Evolutionary conservation across 2,113 vertebrate species (phyloP).

Genomic region (Lepidothrix coronata): DNA sequence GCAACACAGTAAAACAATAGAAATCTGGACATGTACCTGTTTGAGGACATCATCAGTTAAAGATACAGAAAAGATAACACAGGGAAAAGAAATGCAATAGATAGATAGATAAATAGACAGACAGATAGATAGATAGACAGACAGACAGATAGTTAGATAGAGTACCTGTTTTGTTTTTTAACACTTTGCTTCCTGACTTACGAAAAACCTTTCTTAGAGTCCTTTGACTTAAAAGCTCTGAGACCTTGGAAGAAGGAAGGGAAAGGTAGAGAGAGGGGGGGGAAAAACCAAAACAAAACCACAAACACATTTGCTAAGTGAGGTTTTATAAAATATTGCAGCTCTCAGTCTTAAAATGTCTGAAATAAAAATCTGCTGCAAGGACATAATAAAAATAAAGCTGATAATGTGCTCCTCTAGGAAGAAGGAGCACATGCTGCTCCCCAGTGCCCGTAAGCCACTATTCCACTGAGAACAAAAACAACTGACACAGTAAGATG

Average conservation of each 20-base stretch:
- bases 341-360: not conserved
- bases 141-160: not conserved
- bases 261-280: not conserved
- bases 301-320: not conserved
- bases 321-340: not conserved
- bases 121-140: not conserved
- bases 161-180: not conserved
- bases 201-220: not conserved
- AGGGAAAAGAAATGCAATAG: not conserved
- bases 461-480: not conserved
- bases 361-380: constrained; percentile 26
- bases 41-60: not conserved
- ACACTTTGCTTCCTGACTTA: not conserved
- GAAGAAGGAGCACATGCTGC: not conserved
- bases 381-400: constrained; percentile 14
- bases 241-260: not conserved
- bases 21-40: not conserved
- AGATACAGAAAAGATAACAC: not conserved
- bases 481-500: not conserved
- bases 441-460: not conserved
- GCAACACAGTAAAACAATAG: not conserved
- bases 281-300: not conserved
- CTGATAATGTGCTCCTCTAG: not conserved
- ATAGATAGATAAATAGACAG: not conserved
- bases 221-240: not conserved